Base-by-base conservation (phyloP, 2,797 vertebrate species). In the Balearica regulorum region DNA sequence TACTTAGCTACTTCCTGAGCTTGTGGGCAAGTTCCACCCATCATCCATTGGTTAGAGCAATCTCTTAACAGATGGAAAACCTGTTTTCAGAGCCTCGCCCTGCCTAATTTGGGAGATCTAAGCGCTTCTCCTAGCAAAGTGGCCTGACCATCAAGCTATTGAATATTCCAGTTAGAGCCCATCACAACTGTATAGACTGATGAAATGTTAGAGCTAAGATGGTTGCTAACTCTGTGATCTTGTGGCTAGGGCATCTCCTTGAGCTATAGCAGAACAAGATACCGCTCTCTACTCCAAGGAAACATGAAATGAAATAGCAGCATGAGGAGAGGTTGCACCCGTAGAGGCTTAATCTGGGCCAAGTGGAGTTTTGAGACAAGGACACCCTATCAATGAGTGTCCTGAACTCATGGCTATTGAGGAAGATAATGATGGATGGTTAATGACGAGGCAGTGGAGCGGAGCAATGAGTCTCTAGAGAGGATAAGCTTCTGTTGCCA, bases 61-160 rank as follows among this genome's bases (percentile, higher is more conserved):
- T 48, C 64, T 89, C 78, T 93, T 64, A 91, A 86, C 69, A 91
- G 85, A 77, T 44, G 71, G 75, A 91, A 96, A 96, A 91, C 78
- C 48, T 87, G 82, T 91, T 92, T 78, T 75, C 78, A 89, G 71
- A 64, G 65, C 84, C 72, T 84, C 82, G n/a, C n/a, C 44, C 89
- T 92, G 53, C 33, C 84, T 85, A 73, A 87, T 78, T 83, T 55
- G 44, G 64, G 37, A 92, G 69, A 83, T 76, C 55, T 90, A 54
- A 3, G 9, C 0, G 2, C 49, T 95, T 91, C 88, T 94, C 48
- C 53, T 46, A 71, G 48, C 4, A 7, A 85, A 91, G 64, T 25
- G 18, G 7, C 83, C 64, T 92, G 78, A 37, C 26, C 44, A 49
- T 87, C 44, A 49, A 51, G 53, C 20, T 87, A 9, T 64, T 65